phyloP scores from a whole-genome alignment of 2,797 vertebrate genomes.

The Cetoscarus ocellatus region DNA sequence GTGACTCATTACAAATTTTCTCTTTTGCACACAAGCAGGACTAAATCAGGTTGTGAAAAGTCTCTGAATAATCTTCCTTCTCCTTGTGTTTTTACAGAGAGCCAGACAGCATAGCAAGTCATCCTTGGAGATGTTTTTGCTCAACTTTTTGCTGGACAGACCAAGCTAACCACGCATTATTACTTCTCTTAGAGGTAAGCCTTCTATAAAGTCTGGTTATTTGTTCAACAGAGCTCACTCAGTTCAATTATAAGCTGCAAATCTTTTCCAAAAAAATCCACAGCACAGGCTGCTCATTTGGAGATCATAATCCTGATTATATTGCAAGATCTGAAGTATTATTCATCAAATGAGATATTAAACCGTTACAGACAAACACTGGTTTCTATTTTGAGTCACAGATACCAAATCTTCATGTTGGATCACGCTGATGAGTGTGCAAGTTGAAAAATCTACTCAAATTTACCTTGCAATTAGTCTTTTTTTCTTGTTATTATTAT shows the following conservation, averaged over 20 bases:
- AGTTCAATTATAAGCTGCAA: slow-evolving; percentile 4
- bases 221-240: slow-evolving; percentile 20
- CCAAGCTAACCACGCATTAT: slow-evolving; percentile 90
- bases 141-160: slow-evolving; percentile 86
- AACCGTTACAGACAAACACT: slow-evolving; percentile 21
- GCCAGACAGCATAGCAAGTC: slow-evolving; percentile 91
- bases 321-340: slow-evolving; percentile 26
- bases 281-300: slow-evolving; percentile 12
- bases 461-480: too few species aligned
- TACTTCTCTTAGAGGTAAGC: slow-evolving; percentile 92
- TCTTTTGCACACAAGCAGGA: slow-evolving; percentile 50
- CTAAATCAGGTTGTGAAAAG: slow-evolving; percentile 58
- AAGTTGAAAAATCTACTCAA: too few species aligned
- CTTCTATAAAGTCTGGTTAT: slow-evolving; percentile 5
- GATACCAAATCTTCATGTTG: slow-evolving; percentile 4
- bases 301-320: slow-evolving; percentile 45
- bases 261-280: slow-evolving; percentile 7
- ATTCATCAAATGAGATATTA: slow-evolving; percentile 24
- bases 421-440: neutral
- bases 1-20: slow-evolving; percentile 74
- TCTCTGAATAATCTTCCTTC: slow-evolving; percentile 50
- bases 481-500: too few species aligned
- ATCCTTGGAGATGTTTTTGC: slow-evolving; percentile 79
- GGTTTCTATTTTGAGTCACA: slow-evolving; percentile 15
- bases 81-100: slow-evolving; percentile 81